phyloP scores from a whole-genome alignment of 2,113 vertebrate species.

The Corvus hawaiiensis region DNA sequence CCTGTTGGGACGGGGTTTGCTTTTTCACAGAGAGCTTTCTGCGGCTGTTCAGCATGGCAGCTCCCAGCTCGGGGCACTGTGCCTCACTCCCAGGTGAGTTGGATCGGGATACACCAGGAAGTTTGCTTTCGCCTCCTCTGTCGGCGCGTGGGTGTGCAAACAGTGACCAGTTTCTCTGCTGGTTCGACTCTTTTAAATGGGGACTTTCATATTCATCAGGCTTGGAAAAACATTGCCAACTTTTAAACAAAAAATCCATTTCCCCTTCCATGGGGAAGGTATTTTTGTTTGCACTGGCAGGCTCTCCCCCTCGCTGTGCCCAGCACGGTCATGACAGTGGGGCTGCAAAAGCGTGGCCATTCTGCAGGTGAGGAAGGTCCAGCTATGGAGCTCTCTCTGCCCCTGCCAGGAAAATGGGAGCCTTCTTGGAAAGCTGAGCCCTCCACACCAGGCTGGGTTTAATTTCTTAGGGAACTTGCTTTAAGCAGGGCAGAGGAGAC shows the following conservation, averaged over 20 bases:
- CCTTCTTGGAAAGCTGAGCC: background rate
- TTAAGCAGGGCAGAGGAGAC: background rate
- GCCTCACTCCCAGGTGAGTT: conserved; percentile 42
- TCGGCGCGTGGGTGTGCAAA: conserved; percentile 56
- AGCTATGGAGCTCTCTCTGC: background rate
- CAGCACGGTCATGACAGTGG: background rate
- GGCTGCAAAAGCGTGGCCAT: background rate
- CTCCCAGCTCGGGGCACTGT: background rate
- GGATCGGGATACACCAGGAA: conserved; percentile 61
- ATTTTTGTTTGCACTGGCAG: conserved; percentile 37
- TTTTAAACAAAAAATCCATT: conserved; percentile 56
- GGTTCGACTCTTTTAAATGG: conserved; percentile 58
- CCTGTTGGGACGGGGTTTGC: background rate
- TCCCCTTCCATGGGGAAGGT: conserved; percentile 25
- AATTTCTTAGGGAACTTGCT: background rate
- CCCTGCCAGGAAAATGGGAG: background rate
- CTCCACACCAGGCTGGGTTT: background rate
- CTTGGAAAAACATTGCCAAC: conserved; percentile 53
- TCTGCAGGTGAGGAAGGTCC: background rate
- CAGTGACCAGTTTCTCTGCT: conserved; percentile 32
- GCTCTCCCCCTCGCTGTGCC: background rate
- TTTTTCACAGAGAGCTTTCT: conserved; percentile 29
- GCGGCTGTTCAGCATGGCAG: background rate
- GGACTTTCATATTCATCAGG: conserved; percentile 67
- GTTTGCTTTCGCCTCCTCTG: conserved; percentile 65